Evolutionary conservation across 2,888 invertebrate species (phyloP).

Genomic region (Petrolisthes manimaculis): DNA sequence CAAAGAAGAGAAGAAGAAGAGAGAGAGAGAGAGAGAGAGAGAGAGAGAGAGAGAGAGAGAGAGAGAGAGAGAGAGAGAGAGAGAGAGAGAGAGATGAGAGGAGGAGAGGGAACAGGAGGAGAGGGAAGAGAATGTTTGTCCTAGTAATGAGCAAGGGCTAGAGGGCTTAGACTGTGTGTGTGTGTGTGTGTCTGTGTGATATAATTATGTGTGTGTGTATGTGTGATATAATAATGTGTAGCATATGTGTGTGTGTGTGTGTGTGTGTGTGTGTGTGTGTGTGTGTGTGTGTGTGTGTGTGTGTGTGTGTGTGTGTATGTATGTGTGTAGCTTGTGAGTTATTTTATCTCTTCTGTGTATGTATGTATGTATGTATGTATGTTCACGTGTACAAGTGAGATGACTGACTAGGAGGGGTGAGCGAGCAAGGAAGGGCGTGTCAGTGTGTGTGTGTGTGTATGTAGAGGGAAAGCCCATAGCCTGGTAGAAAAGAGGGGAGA

Average conservation of each 20-base stretch:
- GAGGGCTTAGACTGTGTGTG: neutral
- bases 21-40: too few relatives aligned
- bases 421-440: too few relatives aligned
- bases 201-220: neutral
- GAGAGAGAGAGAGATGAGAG: neutral
- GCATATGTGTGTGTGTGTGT: neutral
- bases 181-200: neutral
- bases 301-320: neutral
- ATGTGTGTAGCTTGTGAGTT: too few relatives aligned
- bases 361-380: neutral
- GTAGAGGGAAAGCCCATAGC: too few relatives aligned
- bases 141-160: neutral
- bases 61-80: neutral
- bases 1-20: neutral
- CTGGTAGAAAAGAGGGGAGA: neutral
- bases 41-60: neutral
- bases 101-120: neutral
- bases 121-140: neutral
- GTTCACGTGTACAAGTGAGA: neutral
- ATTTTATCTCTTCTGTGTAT: too few relatives aligned
- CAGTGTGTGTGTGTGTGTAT: too few relatives aligned
- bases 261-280: constrained; percentile 1
- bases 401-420: neutral
- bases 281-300: constrained; percentile 1
- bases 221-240: neutral